Evolutionary conservation across 1,140 invertebrate genomes (phyloP).

Genomic region (Limonius californicus): DNA sequence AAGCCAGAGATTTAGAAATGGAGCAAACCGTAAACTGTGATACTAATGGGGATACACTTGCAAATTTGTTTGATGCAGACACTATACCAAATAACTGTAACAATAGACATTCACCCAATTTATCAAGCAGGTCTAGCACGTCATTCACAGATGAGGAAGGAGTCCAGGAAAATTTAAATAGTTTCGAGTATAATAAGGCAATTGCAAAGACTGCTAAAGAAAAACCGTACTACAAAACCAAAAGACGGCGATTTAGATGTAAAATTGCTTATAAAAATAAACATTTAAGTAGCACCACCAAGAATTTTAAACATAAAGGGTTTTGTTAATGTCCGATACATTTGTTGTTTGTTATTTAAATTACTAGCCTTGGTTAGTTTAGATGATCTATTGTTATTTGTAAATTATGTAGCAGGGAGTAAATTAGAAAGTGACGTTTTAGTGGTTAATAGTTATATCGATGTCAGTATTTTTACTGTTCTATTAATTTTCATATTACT

Average conservation of each 20-base stretch:
- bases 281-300: not conserved
- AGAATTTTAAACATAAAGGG: not conserved
- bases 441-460: too few species aligned
- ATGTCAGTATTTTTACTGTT: too few species aligned
- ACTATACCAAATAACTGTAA: not conserved
- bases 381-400: too few species aligned
- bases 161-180: not conserved
- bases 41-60: not conserved
- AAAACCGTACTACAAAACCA: not conserved
- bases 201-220: not conserved
- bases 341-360: not conserved
- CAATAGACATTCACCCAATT: not conserved
- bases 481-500: too few species aligned
- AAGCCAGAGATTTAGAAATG: too few species aligned
- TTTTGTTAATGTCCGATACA: not conserved
- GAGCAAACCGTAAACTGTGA: not conserved
- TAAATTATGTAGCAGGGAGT: too few species aligned
- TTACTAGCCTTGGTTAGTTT: not conserved
- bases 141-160: not conserved
- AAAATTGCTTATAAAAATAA: conserved; percentile 11
- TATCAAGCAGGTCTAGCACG: not conserved
- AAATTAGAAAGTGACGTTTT: too few species aligned
- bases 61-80: not conserved
- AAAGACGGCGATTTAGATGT: not conserved
- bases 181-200: not conserved